Evolutionary conservation across 2,888 invertebrate genomes (phyloP).

Genomic region (Spicauda simplicius): DNA sequence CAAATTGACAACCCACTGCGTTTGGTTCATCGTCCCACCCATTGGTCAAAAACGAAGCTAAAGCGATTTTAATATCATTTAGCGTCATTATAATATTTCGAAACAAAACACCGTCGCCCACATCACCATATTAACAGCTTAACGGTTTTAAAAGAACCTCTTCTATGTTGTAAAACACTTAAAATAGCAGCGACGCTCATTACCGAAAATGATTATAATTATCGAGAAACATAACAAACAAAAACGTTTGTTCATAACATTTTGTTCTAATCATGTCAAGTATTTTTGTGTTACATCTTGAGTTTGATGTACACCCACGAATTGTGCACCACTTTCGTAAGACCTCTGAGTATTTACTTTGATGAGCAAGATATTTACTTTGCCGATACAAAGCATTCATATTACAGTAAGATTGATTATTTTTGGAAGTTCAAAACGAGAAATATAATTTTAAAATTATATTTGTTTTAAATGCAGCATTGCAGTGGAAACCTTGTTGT

Average conservation of each 20-base stretch:
- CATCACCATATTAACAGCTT: neutral
- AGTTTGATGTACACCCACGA: constrained; percentile 64
- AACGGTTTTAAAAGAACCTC: neutral
- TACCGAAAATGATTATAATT: constrained; percentile 21
- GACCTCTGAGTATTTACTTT: neutral
- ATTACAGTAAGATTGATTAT: no score
- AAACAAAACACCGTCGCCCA: constrained; percentile 16
- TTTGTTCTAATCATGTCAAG: constrained; percentile 52
- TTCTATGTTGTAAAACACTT: constrained; percentile 9
- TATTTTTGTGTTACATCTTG: constrained; percentile 51
- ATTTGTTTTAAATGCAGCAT: no score
- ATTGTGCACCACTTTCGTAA: constrained; percentile 11
- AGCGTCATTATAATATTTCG: neutral
- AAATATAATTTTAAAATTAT: no score
- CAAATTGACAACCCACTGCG: constrained; percentile 6
- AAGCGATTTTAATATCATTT: constrained; percentile 10
- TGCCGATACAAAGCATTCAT: no score
- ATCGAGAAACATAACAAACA: constrained; percentile 13
- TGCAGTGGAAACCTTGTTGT: no score
- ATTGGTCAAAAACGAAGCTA: neutral
- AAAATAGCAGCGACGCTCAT: constrained; percentile 15
- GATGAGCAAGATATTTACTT: no score
- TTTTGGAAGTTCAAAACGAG: no score
- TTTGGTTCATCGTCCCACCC: neutral
- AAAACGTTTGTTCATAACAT: constrained; percentile 12